These are phyloP conservation scores for Eustalomyia histrio DNA, from an alignment of 2,888 invertebrate species.

Conservation along the genomic window DNA sequence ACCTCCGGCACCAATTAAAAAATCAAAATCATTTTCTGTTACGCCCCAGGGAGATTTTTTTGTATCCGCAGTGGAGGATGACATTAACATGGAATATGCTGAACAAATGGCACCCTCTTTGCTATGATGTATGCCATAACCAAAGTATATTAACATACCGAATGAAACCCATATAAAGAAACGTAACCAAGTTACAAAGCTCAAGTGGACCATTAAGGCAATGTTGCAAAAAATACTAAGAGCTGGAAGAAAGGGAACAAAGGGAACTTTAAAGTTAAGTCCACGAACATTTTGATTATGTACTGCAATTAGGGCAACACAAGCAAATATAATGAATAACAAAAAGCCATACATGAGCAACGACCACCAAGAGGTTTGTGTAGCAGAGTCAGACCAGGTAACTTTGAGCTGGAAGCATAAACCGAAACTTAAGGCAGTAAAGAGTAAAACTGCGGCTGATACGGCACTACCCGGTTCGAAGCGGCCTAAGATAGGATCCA, in stretches of 20 bases:
- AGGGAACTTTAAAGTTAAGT: conserved; percentile 88
- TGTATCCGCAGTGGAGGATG: conserved; percentile 83
- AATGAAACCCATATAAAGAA: conserved; percentile 93
- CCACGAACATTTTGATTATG: conserved; percentile 87
- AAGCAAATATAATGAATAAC: conserved; percentile 83
- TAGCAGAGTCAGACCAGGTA: conserved; percentile 81
- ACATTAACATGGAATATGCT: conserved; percentile 84
- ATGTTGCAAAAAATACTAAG: conserved; percentile 90
- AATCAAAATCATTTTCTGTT: conserved; percentile 45
- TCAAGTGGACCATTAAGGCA: conserved; percentile 90
- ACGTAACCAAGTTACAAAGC: conserved; percentile 89
- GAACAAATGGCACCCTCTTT: conserved; percentile 84
- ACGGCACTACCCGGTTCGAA: conserved; percentile 89
- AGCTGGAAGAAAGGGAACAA: conserved; percentile 89
- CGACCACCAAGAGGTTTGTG: conserved; percentile 84
- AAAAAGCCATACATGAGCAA: conserved; percentile 83
- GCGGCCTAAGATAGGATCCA: conserved; percentile 86
- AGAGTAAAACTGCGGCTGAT: conserved; percentile 85
- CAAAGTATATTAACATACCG: conserved; percentile 90
- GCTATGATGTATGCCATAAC: conserved; percentile 92
- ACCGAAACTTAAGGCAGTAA: conserved; percentile 84
- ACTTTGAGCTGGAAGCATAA: conserved; percentile 85
- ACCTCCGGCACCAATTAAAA: conserved; percentile 51
- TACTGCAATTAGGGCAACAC: conserved; percentile 87
- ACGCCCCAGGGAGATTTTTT: conserved; percentile 82